Conservation (phyloP, 1,140 invertebrate species). For the Hycleus phaleratus region DNA sequence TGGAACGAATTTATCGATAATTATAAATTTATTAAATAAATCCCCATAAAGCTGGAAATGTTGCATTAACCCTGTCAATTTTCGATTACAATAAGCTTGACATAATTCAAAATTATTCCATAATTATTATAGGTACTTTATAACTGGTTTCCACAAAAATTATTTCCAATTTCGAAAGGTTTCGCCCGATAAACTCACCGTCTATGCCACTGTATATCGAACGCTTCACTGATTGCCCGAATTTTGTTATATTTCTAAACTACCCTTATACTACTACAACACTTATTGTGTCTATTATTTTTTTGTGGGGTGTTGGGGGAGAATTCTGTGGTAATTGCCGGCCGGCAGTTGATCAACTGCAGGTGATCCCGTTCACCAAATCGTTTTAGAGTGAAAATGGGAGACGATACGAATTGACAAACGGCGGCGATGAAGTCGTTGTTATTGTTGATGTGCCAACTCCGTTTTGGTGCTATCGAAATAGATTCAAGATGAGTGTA, state of each 20-base stretch:
- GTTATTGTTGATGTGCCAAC: conserved; percentile 14
- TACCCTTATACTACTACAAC: neutral
- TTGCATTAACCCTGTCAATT: too few species aligned
- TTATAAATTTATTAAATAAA: too few species aligned
- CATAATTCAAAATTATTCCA: too few species aligned
- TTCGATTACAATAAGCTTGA: too few species aligned
- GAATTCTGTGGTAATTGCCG: conserved; percentile 3
- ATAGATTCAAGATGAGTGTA: conserved; percentile 19
- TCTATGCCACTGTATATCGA: conserved; percentile 8
- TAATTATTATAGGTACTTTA: too few species aligned
- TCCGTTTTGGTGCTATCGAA: conserved; percentile 13
- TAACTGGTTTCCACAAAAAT: too few species aligned
- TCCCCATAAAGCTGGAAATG: too few species aligned
- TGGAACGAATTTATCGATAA: too few species aligned
- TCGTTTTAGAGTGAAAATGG: neutral
- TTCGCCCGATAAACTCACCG: neutral
- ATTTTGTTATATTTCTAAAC: conserved; percentile 1
- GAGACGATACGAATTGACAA: neutral
- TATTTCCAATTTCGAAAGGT: too few species aligned
- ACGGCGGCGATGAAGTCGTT: neutral
- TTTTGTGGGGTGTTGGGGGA: neutral
- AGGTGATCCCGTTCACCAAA: conserved; percentile 6
- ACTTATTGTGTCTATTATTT: too few species aligned
- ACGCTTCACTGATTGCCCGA: conserved; percentile 8
- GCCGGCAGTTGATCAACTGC: conserved; percentile 11